A percentile compares a stretch with the other conserved stretches of the same genome.
Evolutionary conservation across 2,113 vertebrate genomes (phyloP).

Genomic region (Camelus dromedarius): DNA sequence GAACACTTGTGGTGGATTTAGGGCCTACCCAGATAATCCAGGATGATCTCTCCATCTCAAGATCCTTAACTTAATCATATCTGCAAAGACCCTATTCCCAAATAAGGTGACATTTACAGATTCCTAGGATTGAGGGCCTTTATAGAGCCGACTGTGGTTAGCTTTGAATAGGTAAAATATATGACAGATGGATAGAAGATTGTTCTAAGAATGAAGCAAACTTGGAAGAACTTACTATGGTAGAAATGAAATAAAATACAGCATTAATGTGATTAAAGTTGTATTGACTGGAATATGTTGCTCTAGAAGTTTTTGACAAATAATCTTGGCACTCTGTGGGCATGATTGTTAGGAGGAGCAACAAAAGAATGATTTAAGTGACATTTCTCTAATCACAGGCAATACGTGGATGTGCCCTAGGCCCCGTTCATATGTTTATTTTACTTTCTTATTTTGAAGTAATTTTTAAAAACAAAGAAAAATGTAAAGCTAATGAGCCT

Average conservation of each 20-base stretch:
- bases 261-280: constrained; percentile 7
- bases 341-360: not conserved
- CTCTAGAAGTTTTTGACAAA: not conserved
- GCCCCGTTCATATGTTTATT: not conserved
- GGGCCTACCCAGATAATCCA: not conserved
- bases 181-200: not conserved
- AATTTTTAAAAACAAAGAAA: constrained; percentile 17
- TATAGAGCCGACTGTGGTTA: not conserved
- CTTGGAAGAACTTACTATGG: not conserved
- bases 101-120: not conserved
- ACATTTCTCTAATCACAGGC: not conserved
- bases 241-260: not conserved
- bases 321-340: not conserved
- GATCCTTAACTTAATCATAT: not conserved
- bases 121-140: not conserved
- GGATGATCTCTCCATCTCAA: not conserved
- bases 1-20: not conserved
- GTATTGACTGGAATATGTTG: not conserved
- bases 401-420: not conserved
- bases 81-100: not conserved
- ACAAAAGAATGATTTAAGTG: not conserved
- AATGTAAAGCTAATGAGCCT: not conserved
- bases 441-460: constrained; percentile 43
- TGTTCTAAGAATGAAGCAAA: not conserved
- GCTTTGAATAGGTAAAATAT: not conserved